These are phyloP conservation scores for Parasteatoda lunata DNA, from an alignment of 2,888 invertebrate species.

Conservation along the genomic window DNA sequence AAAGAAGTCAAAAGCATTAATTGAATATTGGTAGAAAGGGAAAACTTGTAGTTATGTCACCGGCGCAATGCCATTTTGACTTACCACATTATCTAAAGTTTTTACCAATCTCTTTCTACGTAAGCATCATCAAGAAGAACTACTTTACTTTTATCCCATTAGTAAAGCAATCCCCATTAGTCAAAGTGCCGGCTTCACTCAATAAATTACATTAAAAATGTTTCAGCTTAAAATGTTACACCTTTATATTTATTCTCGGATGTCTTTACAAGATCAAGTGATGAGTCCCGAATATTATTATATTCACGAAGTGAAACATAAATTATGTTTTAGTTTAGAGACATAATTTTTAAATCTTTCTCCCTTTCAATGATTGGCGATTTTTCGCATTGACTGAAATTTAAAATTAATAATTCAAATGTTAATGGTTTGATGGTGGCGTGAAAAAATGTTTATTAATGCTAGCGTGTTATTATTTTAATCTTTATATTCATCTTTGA, in stretches of 20 bases:
- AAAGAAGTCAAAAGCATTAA: background rate
- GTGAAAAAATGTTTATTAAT: no score
- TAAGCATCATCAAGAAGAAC: background rate
- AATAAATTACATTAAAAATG: conserved; percentile 51
- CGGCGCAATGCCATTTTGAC: background rate
- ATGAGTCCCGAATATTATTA: conserved; percentile 23
- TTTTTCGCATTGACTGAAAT: no score
- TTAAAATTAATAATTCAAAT: no score
- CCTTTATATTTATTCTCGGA: conserved; percentile 13
- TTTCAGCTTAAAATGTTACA: conserved; percentile 23
- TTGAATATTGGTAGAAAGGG: conserved; percentile 5
- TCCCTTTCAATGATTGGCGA: no score
- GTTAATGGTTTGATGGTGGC: no score
- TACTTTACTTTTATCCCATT: background rate
- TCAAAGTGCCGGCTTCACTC: conserved; percentile 28
- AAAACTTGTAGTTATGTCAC: background rate
- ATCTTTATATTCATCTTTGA: no score
- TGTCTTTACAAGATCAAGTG: conserved; percentile 38
- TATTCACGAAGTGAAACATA: conserved; percentile 20
- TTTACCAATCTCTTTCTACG: background rate
- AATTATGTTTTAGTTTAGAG: conserved; percentile 21
- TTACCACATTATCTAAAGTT: background rate
- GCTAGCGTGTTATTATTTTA: no score
- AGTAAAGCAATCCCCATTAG: conserved; percentile 6
- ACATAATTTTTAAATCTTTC: conserved; percentile 11